Evolutionary conservation across 2,113 vertebrate species (phyloP), one percentile per base, ranked within the genome.

Genomic region (Aphyosemion australe): DNA sequence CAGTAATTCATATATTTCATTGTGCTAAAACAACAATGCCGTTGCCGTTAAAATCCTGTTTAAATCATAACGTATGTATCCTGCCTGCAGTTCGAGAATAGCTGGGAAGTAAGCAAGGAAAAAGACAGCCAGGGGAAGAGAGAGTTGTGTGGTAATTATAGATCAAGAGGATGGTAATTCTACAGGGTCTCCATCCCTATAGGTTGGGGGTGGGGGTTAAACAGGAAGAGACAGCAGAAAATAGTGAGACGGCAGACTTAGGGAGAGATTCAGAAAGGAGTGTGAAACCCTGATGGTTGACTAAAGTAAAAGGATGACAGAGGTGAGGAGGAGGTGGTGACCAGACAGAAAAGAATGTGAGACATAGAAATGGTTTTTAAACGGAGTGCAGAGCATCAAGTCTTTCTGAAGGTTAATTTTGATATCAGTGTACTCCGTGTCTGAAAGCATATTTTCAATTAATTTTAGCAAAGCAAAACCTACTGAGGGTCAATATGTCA

Each of bases 81-180:
- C 39, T 62, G 61, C 50, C 56, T 73, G 65, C 45, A 53, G 47
- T 80, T 32, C 48, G 61, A 75, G 75, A 69, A 47, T 39, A 47
- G 46, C 61, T 79, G 61, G 75, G 60, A 73, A 75, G 69, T 69
- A 65, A 79, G 78, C 61, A 72, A 75, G 60, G 63, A 82, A 74
- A 68, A 77, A 70, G 62, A 79, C 53, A 85, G 82, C 85, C 80
- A 82, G 64, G 69, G 74, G 84, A 80, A 78, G 78, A 71, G 66
- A 83, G 80, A 7, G 34, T 75, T 75, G 69, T 79, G 80, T 80
- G 84, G 88, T 89, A 89, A 89, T 89, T 89, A 89, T 89, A 89
- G 84, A 89, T 89, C 88, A 89, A 89, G 88, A 85, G 79, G 78
- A 89, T 86, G 76, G 77, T 87, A 88, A 89, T 89, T 88, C 80